A percentile compares a stretch with the other conserved stretches of the same genome.
These are phyloP conservation scores for Syngnathoides biaculeatus DNA, from an alignment of 2,113 vertebrate species.

Conservation along the genomic window DNA sequence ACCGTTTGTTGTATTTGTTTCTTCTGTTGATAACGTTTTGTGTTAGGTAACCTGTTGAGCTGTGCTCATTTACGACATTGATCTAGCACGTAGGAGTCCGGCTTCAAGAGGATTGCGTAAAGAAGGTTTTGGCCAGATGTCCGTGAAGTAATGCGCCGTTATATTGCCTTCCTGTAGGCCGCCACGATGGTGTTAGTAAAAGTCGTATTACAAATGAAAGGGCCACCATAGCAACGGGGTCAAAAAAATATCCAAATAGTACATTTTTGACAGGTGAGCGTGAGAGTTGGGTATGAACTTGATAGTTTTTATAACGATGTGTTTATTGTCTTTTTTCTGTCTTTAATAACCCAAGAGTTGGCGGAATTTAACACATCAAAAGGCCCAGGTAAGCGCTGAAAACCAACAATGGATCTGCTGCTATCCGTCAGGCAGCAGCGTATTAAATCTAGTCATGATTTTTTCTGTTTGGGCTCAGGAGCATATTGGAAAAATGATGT, in stretches of 20 bases:
- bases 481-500: slow-evolving; percentile 10
- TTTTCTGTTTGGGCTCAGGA: slow-evolving; percentile 1
- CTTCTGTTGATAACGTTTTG: background rate
- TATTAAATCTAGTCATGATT: background rate
- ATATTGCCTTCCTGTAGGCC: background rate
- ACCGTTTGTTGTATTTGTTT: background rate
- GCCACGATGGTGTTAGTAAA: background rate
- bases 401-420: slow-evolving; percentile 1
- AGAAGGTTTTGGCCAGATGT: background rate
- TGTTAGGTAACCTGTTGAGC: background rate
- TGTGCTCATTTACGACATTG: background rate
- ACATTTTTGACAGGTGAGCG: slow-evolving; percentile 4
- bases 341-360: background rate
- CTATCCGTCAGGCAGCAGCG: background rate
- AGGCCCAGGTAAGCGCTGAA: background rate
- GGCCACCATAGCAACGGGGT: background rate
- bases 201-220: background rate
- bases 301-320: background rate
- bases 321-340: background rate
- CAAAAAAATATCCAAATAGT: background rate
- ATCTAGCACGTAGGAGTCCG: slow-evolving; percentile 2
- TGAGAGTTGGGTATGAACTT: background rate
- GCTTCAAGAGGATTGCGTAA: background rate
- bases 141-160: background rate
- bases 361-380: background rate